Evolutionary conservation across 2,113 vertebrate genomes (phyloP).

Genomic region (Elephantulus edwardii): DNA sequence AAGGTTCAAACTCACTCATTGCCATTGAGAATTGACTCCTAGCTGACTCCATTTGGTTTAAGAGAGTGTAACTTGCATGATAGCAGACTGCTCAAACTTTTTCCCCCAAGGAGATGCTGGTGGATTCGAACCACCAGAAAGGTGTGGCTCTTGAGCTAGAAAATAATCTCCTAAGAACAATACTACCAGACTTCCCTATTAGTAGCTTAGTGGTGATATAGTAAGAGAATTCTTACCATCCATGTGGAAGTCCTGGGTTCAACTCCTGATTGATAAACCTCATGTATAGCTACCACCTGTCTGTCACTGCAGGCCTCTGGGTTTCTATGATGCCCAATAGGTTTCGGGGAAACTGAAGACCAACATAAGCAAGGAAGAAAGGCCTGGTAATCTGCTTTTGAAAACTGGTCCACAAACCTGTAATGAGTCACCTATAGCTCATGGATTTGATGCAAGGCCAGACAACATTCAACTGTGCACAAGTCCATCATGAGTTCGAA

Average conservation of each 20-base stretch:
- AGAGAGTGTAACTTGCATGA: too few relatives aligned
- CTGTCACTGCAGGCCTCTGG: background rate
- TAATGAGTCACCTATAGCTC: background rate
- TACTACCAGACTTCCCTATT: too few relatives aligned
- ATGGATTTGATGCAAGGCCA: background rate
- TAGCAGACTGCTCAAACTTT: too few relatives aligned
- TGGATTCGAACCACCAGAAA: too few relatives aligned
- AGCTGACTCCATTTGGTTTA: too few relatives aligned
- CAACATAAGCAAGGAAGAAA: background rate
- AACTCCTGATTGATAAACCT: too few relatives aligned
- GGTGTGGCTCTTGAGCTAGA: too few relatives aligned
- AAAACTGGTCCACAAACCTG: background rate
- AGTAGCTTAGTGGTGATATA: background rate
- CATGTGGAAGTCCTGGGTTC: background rate
- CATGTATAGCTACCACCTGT: too few relatives aligned
- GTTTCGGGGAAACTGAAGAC: background rate
- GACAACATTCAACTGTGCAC: background rate
- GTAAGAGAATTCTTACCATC: background rate
- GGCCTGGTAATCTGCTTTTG: background rate
- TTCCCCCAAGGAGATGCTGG: too few relatives aligned
- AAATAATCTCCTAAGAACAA: too few relatives aligned
- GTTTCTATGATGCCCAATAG: background rate
- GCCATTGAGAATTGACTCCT: too few relatives aligned
- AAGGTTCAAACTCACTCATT: too few relatives aligned
- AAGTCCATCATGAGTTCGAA: background rate